A percentile compares a stretch with the other conserved stretches of the same genome.
phyloP scores from a whole-genome alignment of 1,140 invertebrate genomes.

The Batillaria attramentaria region DNA sequence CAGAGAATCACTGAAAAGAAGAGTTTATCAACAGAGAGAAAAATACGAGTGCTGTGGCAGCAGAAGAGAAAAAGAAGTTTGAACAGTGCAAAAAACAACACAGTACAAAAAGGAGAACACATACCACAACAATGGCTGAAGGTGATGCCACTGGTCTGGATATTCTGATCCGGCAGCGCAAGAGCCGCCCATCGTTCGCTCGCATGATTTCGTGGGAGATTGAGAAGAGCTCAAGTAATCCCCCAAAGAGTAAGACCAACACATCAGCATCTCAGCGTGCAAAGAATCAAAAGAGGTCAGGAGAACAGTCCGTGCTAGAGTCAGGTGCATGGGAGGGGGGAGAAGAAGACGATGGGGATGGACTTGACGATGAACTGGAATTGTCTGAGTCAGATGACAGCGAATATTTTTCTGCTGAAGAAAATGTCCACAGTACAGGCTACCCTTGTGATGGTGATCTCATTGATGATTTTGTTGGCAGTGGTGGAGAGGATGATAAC shows the following conservation, averaged over 20 bases:
- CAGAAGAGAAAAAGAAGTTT: no score
- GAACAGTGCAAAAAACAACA: no score
- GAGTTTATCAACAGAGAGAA: no score
- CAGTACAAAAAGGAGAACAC: not conserved
- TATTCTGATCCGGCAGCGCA: not conserved
- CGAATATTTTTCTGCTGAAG: slow-evolving; percentile 21
- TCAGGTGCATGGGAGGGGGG: no score
- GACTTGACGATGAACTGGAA: not conserved
- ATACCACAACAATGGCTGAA: not conserved
- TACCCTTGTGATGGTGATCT: no score
- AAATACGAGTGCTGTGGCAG: no score
- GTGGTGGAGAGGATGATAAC: no score
- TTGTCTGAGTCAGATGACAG: not conserved
- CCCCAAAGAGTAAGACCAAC: no score
- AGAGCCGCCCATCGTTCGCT: not conserved
- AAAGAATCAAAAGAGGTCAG: no score
- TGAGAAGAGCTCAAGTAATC: not conserved
- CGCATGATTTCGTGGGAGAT: slow-evolving; percentile 20
- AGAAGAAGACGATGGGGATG: not conserved
- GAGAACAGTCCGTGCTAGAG: not conserved
- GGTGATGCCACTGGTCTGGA: not conserved
- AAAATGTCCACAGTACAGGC: no score
- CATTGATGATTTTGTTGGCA: no score
- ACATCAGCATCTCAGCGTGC: no score
- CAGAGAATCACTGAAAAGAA: not conserved